Evolutionary conservation across 2,113 vertebrate species (phyloP).

Genomic region (Xiphias gladius): DNA sequence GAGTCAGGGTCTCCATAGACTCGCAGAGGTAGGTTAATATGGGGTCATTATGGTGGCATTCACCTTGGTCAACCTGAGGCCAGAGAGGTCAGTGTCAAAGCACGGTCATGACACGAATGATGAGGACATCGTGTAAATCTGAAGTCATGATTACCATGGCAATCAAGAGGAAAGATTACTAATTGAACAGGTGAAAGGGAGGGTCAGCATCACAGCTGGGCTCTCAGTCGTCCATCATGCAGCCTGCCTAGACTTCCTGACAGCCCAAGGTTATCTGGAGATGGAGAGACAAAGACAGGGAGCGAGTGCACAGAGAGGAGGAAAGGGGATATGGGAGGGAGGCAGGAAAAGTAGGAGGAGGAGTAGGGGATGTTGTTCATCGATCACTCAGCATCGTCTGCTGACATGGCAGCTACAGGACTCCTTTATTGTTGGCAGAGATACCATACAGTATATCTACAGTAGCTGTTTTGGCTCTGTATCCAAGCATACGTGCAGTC

Average conservation of each 20-base stretch:
- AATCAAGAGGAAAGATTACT: conserved; percentile 30
- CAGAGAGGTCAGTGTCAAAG: conserved; percentile 31
- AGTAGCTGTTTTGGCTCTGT: conserved; percentile 40
- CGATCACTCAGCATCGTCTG: conserved; percentile 53
- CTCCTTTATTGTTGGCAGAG: conserved; percentile 51
- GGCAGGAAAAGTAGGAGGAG: conserved; percentile 24
- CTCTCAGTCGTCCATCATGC: conserved; percentile 43
- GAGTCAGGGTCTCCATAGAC: conserved; percentile 29
- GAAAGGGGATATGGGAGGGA: conserved; percentile 5
- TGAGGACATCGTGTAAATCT: conserved; percentile 8
- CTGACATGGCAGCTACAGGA: conserved; percentile 66
- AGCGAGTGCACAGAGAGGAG: conserved; percentile 23
- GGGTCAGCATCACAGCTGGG: conserved; percentile 31
- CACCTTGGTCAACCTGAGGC: conserved; percentile 9
- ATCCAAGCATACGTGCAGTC: conserved; percentile 9
- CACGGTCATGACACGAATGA: conserved; percentile 16
- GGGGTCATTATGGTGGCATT: conserved; percentile 40
- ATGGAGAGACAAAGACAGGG: conserved; percentile 36
- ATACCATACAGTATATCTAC: conserved; percentile 23
- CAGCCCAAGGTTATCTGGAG: conserved; percentile 49
- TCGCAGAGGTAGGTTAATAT: conserved; percentile 38
- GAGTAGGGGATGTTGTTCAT: conserved; percentile 37
- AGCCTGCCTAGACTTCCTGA: conserved; percentile 32
- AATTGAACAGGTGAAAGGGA: conserved; percentile 20
- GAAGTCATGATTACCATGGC: conserved; percentile 46